Percentiles rank a stretch among this genome's conserved stretches.
Evolutionary conservation across 2,888 invertebrate species (phyloP).

Genomic region (Xylocampa areola): DNA sequence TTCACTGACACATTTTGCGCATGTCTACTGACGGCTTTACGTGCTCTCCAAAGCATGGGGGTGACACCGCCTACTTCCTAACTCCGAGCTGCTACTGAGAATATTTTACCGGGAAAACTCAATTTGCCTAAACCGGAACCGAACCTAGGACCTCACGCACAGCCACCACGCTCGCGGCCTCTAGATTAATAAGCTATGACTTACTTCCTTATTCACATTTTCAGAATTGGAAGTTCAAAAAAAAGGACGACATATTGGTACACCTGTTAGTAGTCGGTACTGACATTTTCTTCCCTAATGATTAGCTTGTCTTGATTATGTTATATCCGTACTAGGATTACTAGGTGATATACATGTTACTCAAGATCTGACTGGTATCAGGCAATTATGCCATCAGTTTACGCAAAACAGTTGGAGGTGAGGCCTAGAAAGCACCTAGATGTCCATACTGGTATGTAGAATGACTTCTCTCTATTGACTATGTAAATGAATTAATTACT

Average conservation of each 20-base stretch:
- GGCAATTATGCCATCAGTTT: slow-evolving; percentile 51
- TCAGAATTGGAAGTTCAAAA: slow-evolving; percentile 19
- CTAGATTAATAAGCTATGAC: too few relatives aligned
- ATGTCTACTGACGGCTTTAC: too few relatives aligned
- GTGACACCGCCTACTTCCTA: too few relatives aligned
- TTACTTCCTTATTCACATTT: neutral
- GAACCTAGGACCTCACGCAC: too few relatives aligned
- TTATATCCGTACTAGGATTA: slow-evolving; percentile 52
- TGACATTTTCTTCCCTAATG: slow-evolving; percentile 42
- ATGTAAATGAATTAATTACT: slow-evolving; percentile 57
- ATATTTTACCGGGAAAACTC: too few relatives aligned
- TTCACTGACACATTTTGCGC: too few relatives aligned
- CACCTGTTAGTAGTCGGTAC: slow-evolving; percentile 11
- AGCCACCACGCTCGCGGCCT: too few relatives aligned
- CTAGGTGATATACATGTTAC: slow-evolving; percentile 35
- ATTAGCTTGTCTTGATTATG: slow-evolving; percentile 55
- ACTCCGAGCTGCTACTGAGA: too few relatives aligned
- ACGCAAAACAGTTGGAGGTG: slow-evolving; percentile 32
- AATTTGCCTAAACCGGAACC: too few relatives aligned
- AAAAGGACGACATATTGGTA: slow-evolving; percentile 14
- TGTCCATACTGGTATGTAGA: slow-evolving; percentile 22
- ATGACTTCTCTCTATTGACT: slow-evolving; percentile 22
- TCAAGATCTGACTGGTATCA: slow-evolving; percentile 31
- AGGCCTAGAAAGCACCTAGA: slow-evolving; percentile 30
- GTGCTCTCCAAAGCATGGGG: too few relatives aligned